phyloP scores from a whole-genome alignment of 2,888 invertebrate species.

The Gymnoscelis rufifasciata region DNA sequence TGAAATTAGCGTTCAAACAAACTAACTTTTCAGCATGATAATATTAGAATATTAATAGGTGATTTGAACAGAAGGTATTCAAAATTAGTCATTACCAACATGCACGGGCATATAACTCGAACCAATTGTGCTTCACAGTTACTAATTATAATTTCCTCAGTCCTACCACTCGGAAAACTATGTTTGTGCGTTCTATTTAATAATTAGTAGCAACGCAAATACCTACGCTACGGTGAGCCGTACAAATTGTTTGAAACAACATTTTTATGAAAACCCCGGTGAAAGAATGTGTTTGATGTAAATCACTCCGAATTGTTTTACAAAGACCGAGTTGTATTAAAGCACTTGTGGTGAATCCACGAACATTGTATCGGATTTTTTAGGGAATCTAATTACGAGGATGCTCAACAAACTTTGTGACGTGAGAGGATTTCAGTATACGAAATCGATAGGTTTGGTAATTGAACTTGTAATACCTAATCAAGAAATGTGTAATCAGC shows the following conservation, averaged over 20 bases:
- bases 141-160: slow-evolving; percentile 62
- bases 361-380: too few species aligned
- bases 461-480: background rate
- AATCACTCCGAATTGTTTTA: slow-evolving; percentile 11
- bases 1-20: too few species aligned
- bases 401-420: too few species aligned
- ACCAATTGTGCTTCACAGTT: slow-evolving; percentile 56
- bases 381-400: too few species aligned
- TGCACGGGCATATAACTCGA: slow-evolving; percentile 35
- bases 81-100: slow-evolving; percentile 15
- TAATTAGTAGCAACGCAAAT: slow-evolving; percentile 48
- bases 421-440: too few species aligned
- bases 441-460: too few species aligned
- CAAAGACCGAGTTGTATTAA: background rate
- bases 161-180: slow-evolving; percentile 55
- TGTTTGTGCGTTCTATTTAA: slow-evolving; percentile 58
- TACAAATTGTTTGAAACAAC: slow-evolving; percentile 36
- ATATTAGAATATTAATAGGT: too few species aligned
- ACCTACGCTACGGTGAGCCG: slow-evolving; percentile 45
- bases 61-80: slow-evolving; percentile 1
- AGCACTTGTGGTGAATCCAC: background rate
- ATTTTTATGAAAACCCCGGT: slow-evolving; percentile 24
- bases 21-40: too few species aligned
- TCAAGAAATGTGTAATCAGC: too few species aligned
- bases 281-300: slow-evolving; percentile 16